phyloP scores from a whole-genome alignment of 2,797 vertebrate genomes.

The Anolis apletophallus region DNA sequence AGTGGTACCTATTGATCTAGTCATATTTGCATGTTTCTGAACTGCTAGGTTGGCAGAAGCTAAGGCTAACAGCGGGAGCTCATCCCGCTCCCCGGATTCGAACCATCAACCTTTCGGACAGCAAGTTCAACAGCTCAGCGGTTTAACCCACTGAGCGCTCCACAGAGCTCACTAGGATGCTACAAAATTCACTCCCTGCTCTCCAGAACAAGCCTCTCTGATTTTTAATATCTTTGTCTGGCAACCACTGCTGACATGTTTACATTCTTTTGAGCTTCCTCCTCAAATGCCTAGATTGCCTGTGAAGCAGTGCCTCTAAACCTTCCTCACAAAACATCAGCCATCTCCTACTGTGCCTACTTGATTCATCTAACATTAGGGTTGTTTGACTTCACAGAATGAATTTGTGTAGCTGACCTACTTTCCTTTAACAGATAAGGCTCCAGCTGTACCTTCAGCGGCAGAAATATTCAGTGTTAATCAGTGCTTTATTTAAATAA shows the following conservation, averaged over 20 bases:
- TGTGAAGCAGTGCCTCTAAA: not conserved
- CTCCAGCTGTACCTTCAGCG: conserved; percentile 30
- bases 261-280: conserved; percentile 29
- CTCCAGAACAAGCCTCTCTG: not conserved
- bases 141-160: too few relatives aligned
- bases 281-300: conserved; percentile 33
- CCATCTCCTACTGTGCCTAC: conserved; percentile 23
- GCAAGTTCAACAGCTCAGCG: too few relatives aligned
- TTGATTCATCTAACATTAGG: conserved; percentile 16
- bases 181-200: not conserved
- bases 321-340: conserved; percentile 13
- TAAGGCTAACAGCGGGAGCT: too few relatives aligned
- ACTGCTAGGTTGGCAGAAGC: too few relatives aligned
- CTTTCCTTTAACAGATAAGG: conserved; percentile 32
- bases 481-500: not conserved
- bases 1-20: too few relatives aligned
- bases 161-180: not conserved
- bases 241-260: not conserved
- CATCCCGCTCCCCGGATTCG: too few relatives aligned
- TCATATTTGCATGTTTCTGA: too few relatives aligned
- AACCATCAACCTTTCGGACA: too few relatives aligned
- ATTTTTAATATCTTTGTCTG: conserved; percentile 2
- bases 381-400: conserved; percentile 33
- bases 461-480: conserved; percentile 18
- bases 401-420: conserved; percentile 45